These are phyloP conservation scores for Spisula solida DNA, from an alignment of 2,888 invertebrate genomes.

Conservation along the genomic window DNA sequence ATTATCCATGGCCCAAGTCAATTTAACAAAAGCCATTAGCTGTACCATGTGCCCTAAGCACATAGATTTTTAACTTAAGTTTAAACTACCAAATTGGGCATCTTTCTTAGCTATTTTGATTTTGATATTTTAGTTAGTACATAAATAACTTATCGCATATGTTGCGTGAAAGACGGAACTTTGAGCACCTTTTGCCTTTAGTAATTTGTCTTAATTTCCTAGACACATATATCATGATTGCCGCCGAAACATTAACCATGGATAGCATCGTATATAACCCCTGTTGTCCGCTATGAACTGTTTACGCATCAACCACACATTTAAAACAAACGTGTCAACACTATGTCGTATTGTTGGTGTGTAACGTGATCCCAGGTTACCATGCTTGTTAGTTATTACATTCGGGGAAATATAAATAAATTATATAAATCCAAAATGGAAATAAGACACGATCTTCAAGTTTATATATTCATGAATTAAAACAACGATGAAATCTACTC, in stretches of 20 bases:
- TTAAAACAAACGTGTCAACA: neutral
- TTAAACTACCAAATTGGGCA: no score
- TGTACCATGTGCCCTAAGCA: no score
- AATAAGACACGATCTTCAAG: neutral
- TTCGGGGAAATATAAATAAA: neutral
- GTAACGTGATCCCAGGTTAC: neutral
- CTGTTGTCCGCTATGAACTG: neutral
- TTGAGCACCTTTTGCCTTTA: neutral
- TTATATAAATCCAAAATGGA: conserved; percentile 3
- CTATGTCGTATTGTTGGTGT: neutral
- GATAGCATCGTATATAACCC: neutral
- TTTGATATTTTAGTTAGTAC: no score
- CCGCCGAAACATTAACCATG: neutral
- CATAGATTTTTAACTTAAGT: no score
- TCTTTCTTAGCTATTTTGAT: no score
- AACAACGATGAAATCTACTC: neutral
- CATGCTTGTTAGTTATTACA: neutral
- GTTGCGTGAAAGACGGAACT: no score
- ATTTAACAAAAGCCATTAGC: no score
- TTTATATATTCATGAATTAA: neutral
- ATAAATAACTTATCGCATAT: no score
- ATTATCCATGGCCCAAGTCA: no score
- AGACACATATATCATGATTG: neutral
- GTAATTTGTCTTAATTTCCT: neutral
- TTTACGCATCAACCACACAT: neutral